phyloP scores from a whole-genome alignment of 2,888 invertebrate species.

The Caenorhabditis sp. region DNA sequence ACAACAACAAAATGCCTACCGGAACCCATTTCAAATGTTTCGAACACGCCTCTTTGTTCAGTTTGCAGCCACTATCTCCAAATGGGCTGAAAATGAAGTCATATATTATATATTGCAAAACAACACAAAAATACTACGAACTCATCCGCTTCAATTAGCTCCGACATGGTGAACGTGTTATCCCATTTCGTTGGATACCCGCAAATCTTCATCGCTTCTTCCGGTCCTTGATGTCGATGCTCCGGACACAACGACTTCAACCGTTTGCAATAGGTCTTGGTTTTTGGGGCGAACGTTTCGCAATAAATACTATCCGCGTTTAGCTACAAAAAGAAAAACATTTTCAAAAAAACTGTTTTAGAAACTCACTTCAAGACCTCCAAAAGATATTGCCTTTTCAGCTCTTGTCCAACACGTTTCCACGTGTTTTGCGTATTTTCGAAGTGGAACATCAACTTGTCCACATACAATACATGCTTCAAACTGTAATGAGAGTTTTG shows the following conservation, averaged over 20 bases:
- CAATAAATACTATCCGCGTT: constrained; percentile 82
- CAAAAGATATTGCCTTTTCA: constrained; percentile 61
- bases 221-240: constrained; percentile 74
- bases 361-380: constrained; percentile 21
- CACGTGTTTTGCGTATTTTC: constrained; percentile 49
- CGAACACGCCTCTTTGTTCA: constrained; percentile 41
- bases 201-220: constrained; percentile 31
- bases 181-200: constrained; percentile 49
- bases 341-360: no score
- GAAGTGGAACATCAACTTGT: constrained; percentile 11
- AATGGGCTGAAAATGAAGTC: constrained; percentile 37
- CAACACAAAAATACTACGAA: constrained; percentile 2
- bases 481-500: constrained; percentile 15
- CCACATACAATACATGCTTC: constrained; percentile 28
- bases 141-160: constrained; percentile 25
- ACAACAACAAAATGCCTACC: constrained; percentile 13
- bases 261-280: constrained; percentile 91
- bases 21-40: constrained; percentile 58
- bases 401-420: constrained; percentile 57
- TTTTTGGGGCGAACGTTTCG: constrained; percentile 84
- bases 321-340: background rate
- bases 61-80: constrained; percentile 45
- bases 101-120: background rate
- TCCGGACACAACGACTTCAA: constrained; percentile 94
- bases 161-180: constrained; percentile 3